phyloP scores from a whole-genome alignment of 2,888 invertebrate genomes.

The Flexamia atlantica region DNA sequence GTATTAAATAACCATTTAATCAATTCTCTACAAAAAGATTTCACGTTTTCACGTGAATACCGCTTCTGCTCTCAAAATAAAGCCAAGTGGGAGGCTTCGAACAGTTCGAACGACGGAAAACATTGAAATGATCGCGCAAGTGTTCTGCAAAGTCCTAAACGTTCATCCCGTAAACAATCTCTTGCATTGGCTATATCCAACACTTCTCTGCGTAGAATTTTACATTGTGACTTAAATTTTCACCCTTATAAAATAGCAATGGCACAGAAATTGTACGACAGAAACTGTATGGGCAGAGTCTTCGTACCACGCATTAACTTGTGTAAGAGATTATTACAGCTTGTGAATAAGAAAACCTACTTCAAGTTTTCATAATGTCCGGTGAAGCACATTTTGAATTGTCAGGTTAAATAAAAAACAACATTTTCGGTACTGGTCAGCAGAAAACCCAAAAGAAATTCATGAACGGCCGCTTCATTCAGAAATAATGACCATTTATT shows the following conservation, averaged over 20 bases:
- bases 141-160: slow-evolving; percentile 8
- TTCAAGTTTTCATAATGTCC: neutral
- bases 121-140: slow-evolving; percentile 24
- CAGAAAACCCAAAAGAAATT: slow-evolving; percentile 22
- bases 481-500: neutral
- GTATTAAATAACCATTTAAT: too few species aligned
- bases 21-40: too few species aligned
- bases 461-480: neutral
- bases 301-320: neutral
- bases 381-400: neutral
- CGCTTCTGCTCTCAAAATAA: neutral
- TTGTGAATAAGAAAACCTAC: neutral
- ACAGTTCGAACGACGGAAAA: slow-evolving; percentile 3
- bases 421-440: slow-evolving; percentile 20
- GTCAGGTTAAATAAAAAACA: neutral
- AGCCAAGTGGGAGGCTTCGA: neutral
- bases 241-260: neutral
- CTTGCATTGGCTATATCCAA: neutral
- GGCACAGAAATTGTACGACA: neutral
- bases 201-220: neutral
- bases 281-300: neutral
- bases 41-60: too few species aligned
- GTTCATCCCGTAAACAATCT: neutral
- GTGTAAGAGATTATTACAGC: neutral
- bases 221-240: neutral